Evolutionary conservation across 2,797 vertebrate genomes (phyloP).

Genomic region (Coracias cyanogaster): DNA sequence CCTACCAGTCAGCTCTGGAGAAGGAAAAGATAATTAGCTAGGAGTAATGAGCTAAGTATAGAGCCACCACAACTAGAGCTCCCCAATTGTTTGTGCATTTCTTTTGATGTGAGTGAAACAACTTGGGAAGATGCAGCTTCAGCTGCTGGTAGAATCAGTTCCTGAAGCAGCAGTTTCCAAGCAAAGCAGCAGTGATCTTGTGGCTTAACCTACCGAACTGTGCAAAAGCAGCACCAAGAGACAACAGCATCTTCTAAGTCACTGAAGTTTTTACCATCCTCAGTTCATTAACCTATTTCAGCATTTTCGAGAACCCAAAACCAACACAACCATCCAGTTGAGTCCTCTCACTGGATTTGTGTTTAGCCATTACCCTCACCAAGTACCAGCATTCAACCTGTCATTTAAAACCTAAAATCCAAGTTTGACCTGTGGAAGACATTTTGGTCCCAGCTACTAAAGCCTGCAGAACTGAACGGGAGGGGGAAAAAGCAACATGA

Average conservation of each 20-base stretch:
- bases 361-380: not conserved
- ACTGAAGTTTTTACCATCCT: not conserved
- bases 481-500: not conserved
- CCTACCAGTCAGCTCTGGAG: not conserved
- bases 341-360: not conserved
- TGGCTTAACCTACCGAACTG: not conserved
- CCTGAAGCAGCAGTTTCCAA: not conserved
- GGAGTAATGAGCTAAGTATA: conserved; percentile 14
- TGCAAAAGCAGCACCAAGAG: not conserved
- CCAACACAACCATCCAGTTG: not conserved
- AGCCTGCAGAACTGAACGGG: not conserved
- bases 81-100: not conserved
- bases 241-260: not conserved
- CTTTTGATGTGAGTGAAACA: not conserved
- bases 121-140: not conserved
- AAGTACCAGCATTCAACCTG: not conserved
- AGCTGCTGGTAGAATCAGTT: not conserved
- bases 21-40: not conserved
- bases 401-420: not conserved
- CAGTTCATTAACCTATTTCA: not conserved
- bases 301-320: not conserved
- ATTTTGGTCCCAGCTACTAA: not conserved
- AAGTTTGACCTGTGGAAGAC: not conserved
- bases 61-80: not conserved
- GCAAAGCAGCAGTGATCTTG: not conserved